Percentiles rank a stretch among this genome's conserved stretches.
Evolutionary conservation across 2,113 vertebrate species (phyloP).

Genomic region (Forbesichthys agassizii): DNA sequence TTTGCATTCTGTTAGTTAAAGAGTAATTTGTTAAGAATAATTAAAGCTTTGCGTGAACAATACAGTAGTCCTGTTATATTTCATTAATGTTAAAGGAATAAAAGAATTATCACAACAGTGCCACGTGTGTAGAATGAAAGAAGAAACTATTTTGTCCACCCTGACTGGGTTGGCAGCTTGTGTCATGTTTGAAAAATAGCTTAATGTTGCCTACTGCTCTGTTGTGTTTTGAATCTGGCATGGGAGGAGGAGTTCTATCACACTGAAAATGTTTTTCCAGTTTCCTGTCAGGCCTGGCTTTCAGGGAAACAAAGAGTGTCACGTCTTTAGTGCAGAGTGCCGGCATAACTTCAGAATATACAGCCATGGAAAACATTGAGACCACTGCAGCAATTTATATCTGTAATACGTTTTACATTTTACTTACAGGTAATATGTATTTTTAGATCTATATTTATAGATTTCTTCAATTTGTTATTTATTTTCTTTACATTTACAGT

Average conservation of each 20-base stretch:
- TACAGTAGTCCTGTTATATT: not conserved
- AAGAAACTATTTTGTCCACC: constrained; percentile 12
- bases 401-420: no score
- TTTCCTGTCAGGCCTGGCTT: constrained; percentile 45
- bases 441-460: no score
- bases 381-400: no score
- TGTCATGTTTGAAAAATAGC: constrained; percentile 28
- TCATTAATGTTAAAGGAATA: constrained; percentile 6
- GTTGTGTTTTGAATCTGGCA: constrained; percentile 23
- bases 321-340: constrained; percentile 39
- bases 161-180: constrained; percentile 34
- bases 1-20: not conserved
- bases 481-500: no score
- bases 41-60: constrained; percentile 12
- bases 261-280: constrained; percentile 39
- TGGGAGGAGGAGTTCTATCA: constrained; percentile 35
- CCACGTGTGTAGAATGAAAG: not conserved
- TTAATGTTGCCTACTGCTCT: constrained; percentile 7
- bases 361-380: no score
- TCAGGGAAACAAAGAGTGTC: constrained; percentile 38
- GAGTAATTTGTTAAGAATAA: not conserved
- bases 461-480: no score
- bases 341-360: not conserved
- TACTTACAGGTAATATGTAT: no score
- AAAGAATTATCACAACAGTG: not conserved